phyloP scores from a whole-genome alignment of 2,888 invertebrate species.

The Keiferia lycopersicella region DNA sequence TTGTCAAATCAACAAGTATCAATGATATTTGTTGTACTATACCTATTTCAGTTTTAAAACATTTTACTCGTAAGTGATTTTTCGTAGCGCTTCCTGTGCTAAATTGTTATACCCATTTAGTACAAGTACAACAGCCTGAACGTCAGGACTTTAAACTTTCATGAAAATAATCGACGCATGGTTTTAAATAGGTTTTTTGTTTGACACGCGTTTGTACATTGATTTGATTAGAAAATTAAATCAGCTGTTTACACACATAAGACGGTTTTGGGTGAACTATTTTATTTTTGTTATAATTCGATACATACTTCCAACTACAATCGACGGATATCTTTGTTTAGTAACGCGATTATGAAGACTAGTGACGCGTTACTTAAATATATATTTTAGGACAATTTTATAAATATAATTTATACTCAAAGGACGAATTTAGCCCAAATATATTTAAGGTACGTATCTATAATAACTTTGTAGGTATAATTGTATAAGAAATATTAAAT shows the following conservation, averaged over 20 bases:
- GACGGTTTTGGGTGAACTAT: constrained; percentile 30
- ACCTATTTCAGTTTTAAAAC: too few relatives aligned
- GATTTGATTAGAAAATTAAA: constrained; percentile 42
- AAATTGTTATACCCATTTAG: background rate
- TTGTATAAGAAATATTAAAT: constrained; percentile 30
- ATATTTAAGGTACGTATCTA: background rate
- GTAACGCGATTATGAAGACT: constrained; percentile 54
- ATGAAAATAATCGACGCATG: constrained; percentile 32
- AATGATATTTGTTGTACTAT: too few relatives aligned
- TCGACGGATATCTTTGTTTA: constrained; percentile 42
- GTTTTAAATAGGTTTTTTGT: constrained; percentile 32
- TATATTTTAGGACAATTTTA: constrained; percentile 38
- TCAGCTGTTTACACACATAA: constrained; percentile 22
- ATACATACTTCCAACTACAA: constrained; percentile 7
- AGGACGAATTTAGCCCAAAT: constrained; percentile 47
- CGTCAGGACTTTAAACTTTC: constrained; percentile 15
- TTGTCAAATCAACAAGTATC: too few relatives aligned
- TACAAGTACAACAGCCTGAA: too few relatives aligned
- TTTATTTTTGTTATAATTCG: background rate
- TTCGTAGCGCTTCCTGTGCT: background rate
- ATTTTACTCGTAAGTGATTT: background rate
- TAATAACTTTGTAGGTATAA: constrained; percentile 15
- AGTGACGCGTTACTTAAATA: constrained; percentile 44
- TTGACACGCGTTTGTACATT: constrained; percentile 73
- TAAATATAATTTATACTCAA: constrained; percentile 36